Evolutionary conservation across 2,113 vertebrate species (phyloP), one percentile per base, ranked within the genome.

Genomic region (Odocoileus virginianus): DNA sequence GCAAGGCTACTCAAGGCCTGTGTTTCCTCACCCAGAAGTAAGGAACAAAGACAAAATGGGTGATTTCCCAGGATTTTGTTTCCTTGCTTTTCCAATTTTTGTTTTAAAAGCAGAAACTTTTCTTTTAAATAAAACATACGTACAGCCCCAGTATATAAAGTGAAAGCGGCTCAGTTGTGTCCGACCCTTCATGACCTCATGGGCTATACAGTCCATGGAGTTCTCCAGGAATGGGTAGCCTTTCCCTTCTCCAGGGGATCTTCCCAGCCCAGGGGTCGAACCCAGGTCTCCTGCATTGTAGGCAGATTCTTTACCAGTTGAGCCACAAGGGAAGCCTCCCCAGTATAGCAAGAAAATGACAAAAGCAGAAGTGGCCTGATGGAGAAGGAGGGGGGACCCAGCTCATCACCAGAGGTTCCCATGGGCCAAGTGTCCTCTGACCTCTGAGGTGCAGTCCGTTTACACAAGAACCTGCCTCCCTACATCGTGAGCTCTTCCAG

Each of bases 391-490:
- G 2, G 0, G 5, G 14, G 36, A 16, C 19, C 64, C 9, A 9
- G 30, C 7, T 9, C 27, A 30, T 57, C 88, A 33, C 52, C 52
- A 58, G 40, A 58, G 30, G 88, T 33, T 25, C 19, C 19, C 2
- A 0, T 33, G 14, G 67, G 8, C 13, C 21, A 21, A 58, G 52
- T n/a, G 19, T 58, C 15, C 64, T 78, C 36, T 33, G 40, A 58
- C 30, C 40, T 30, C 55, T 8, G 19, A 28, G 33, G 58, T 82
- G 21, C 19, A 3, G 1, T 43, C 14, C 2, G 28, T 76, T n/a
- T 5, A 21, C 30, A 5, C 0, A 0, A 17, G n/a, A 50, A 64
- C 2, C 2, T 6, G 1, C 4, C 64, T 50, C 15, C 33, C 60
- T 7, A 13, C 9, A 19, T 7, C 1, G 5, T 12, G 54, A 71